These are phyloP conservation scores for Dryobotodes eremita DNA, from an alignment of 2,888 invertebrate genomes.

Conservation along the genomic window DNA sequence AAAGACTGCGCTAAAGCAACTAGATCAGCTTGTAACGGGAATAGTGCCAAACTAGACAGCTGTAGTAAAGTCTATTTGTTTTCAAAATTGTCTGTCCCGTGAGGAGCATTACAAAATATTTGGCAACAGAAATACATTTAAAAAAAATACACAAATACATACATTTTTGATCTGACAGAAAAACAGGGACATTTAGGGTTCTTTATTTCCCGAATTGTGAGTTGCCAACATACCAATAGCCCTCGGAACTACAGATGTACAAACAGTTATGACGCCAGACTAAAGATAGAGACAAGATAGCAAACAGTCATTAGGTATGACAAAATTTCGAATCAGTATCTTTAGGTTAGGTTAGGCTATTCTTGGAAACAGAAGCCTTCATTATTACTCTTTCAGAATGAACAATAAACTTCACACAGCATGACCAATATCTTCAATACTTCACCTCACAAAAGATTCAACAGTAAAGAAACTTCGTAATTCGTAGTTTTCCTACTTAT, in stretches of 20 bases:
- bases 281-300: slow-evolving; percentile 22
- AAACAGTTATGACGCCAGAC: slow-evolving; percentile 9
- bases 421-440: neutral
- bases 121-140: slow-evolving; percentile 28
- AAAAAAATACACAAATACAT: no score
- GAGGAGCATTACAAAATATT: slow-evolving; percentile 24
- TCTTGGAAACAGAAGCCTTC: neutral
- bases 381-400: neutral
- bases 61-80: slow-evolving; percentile 31
- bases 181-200: slow-evolving; percentile 6
- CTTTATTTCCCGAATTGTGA: neutral
- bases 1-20: slow-evolving; percentile 50
- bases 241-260: neutral
- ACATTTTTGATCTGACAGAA: neutral
- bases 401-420: neutral
- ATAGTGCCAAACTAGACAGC: slow-evolving; percentile 38
- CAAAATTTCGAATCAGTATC: neutral
- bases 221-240: slow-evolving; percentile 14
- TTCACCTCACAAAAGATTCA: neutral
- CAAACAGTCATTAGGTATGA: neutral
- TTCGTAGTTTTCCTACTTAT: slow-evolving; percentile 12
- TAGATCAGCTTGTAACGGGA: slow-evolving; percentile 41
- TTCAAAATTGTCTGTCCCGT: slow-evolving; percentile 19
- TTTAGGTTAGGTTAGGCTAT: neutral
- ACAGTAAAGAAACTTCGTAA: neutral